phyloP scores from a whole-genome alignment of 2,113 vertebrate species.

The Polypterus bichir region DNA sequence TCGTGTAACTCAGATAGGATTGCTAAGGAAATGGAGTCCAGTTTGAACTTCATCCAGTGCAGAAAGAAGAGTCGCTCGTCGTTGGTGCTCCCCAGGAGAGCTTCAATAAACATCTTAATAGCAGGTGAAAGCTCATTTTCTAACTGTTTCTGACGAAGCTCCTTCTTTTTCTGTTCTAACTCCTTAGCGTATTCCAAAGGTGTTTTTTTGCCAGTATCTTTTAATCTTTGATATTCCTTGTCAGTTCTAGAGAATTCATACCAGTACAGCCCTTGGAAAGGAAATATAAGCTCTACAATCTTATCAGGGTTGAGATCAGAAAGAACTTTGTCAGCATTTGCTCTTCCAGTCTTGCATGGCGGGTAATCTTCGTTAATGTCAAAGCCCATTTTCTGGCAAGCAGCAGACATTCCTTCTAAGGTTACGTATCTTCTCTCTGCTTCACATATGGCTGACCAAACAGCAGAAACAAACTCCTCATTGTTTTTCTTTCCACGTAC shows the following conservation, averaged over 20 bases:
- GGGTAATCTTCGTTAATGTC: conserved; percentile 31
- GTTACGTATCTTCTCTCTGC: conserved; percentile 22
- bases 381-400: conserved; percentile 28
- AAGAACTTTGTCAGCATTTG: conserved; percentile 15
- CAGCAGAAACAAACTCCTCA: conserved; percentile 25
- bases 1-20: conserved; percentile 16
- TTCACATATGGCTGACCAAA: conserved; percentile 30
- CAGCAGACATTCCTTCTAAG: conserved; percentile 28
- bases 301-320: conserved; percentile 8
- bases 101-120: conserved; percentile 38
- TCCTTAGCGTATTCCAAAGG: conserved; percentile 9
- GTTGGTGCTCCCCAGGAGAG: conserved; percentile 29
- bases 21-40: conserved; percentile 27
- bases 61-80: conserved; percentile 39
- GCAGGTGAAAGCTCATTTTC: conserved; percentile 36
- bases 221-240: conserved; percentile 31
- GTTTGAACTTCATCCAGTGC: conserved; percentile 47
- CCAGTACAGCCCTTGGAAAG: conserved; percentile 36
- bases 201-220: conserved; percentile 5
- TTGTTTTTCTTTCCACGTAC: conserved; percentile 21
- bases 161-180: conserved; percentile 26
- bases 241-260: conserved; percentile 35
- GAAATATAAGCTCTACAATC: conserved; percentile 25
- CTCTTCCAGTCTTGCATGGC: conserved; percentile 26
- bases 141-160: conserved; percentile 21